phyloP scores from a whole-genome alignment of 2,797 vertebrate species.

The Rhinoraja longicauda region DNA sequence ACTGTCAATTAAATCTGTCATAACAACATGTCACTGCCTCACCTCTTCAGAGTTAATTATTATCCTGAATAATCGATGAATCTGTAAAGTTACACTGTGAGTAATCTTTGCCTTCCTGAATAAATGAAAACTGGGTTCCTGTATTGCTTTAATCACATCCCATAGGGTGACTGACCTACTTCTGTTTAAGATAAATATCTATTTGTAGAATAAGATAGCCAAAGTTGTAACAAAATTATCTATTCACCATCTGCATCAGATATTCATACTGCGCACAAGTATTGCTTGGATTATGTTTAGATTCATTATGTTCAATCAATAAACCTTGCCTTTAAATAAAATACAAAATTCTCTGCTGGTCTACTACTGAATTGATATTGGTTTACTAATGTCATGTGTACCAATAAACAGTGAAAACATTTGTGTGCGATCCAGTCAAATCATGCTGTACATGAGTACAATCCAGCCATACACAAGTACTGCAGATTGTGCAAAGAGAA shows the following conservation, averaged over 20 bases:
- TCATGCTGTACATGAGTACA: too few relatives aligned
- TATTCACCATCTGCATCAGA: not conserved
- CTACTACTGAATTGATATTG: too few relatives aligned
- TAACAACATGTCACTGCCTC: not conserved
- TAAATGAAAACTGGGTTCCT: not conserved
- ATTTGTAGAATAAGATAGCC: not conserved
- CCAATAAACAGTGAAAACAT: too few relatives aligned
- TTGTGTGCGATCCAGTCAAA: too few relatives aligned
- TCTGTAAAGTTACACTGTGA: not conserved
- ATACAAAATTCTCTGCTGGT: not conserved
- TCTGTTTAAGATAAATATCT: not conserved
- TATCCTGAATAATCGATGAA: slow-evolving; percentile 18
- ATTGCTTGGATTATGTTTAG: not conserved
- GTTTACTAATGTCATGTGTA: too few relatives aligned
- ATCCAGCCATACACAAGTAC: too few relatives aligned
- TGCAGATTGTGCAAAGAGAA: too few relatives aligned
- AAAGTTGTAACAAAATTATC: not conserved
- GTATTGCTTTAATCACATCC: not conserved
- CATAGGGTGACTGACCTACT: not conserved
- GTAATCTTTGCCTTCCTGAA: not conserved
- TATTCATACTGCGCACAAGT: not conserved
- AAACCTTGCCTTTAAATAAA: not conserved
- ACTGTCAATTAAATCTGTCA: not conserved
- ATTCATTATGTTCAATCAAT: not conserved
- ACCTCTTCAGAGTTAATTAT: not conserved